Percentiles rank a stretch among this genome's conserved stretches.
These are phyloP conservation scores for Seriola dumerili DNA, from an alignment of 2,113 vertebrate species.

Conservation along the genomic window DNA sequence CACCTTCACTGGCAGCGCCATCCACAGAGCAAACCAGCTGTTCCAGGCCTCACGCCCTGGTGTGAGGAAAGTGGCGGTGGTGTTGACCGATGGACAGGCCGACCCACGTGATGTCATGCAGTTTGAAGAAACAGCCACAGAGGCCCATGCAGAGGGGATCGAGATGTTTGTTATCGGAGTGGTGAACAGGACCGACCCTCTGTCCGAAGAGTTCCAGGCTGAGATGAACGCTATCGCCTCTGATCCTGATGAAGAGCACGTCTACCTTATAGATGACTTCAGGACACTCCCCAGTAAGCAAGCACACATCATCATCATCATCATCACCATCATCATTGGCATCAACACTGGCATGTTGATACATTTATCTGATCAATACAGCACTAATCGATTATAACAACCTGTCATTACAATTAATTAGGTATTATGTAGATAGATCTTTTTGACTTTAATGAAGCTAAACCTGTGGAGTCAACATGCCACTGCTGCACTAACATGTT, in stretches of 20 bases:
- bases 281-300: slow-evolving; percentile 86
- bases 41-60: slow-evolving; percentile 80
- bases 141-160: slow-evolving; percentile 72
- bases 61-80: slow-evolving; percentile 86
- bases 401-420: background rate
- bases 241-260: slow-evolving; percentile 85
- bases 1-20: slow-evolving; percentile 88
- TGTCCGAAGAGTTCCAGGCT: slow-evolving; percentile 80
- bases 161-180: slow-evolving; percentile 90
- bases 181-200: slow-evolving; percentile 82
- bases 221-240: slow-evolving; percentile 89
- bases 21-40: slow-evolving; percentile 80
- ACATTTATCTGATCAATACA: background rate
- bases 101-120: slow-evolving; percentile 82
- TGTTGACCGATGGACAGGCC: slow-evolving; percentile 87
- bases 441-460: background rate
- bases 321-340: too few species aligned
- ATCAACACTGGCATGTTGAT: too few species aligned
- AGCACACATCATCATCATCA: background rate
- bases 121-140: slow-evolving; percentile 76
- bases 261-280: slow-evolving; percentile 90
- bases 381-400: background rate
- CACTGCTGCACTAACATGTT: too few species aligned
- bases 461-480: background rate
- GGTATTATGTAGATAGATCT: too few species aligned